phyloP scores from a whole-genome alignment of 2,888 invertebrate genomes.

The Hedya salicella region DNA sequence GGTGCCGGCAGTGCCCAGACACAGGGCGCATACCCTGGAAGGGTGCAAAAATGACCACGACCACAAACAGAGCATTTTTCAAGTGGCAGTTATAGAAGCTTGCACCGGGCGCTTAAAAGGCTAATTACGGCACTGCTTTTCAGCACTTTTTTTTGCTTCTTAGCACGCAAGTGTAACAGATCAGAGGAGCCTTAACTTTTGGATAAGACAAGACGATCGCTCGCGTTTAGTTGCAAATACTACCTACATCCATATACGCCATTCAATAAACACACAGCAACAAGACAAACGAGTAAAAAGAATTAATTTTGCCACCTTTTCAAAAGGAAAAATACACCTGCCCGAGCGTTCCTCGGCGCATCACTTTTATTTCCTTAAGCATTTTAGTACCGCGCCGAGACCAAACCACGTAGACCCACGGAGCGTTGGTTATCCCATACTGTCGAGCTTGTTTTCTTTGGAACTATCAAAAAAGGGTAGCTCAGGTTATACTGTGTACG shows the following conservation, averaged over 20 bases:
- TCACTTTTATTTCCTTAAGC: conserved; percentile 75
- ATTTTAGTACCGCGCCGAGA: conserved; percentile 71
- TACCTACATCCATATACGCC: not conserved
- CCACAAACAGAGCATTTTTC: too few relatives aligned
- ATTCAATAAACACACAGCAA: conserved; percentile 19
- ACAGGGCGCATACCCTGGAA: too few relatives aligned
- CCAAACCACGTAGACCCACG: conserved; percentile 69
- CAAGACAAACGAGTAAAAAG: conserved; percentile 24
- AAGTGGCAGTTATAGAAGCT: too few relatives aligned
- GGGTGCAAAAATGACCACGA: too few relatives aligned
- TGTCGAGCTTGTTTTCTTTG: conserved; percentile 47
- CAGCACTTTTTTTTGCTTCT: too few relatives aligned
- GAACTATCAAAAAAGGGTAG: conserved; percentile 57
- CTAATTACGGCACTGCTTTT: too few relatives aligned
- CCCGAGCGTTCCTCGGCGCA: conserved; percentile 60
- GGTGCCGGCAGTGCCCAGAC: too few relatives aligned
- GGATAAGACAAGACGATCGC: too few relatives aligned
- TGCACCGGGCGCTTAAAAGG: too few relatives aligned
- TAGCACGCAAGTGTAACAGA: too few relatives aligned
- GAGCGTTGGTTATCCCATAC: conserved; percentile 55
- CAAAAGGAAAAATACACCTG: conserved; percentile 73
- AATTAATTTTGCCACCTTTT: conserved; percentile 62
- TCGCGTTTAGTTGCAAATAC: not conserved
- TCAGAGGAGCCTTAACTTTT: too few relatives aligned
- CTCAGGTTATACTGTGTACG: conserved; percentile 64